Evolutionary conservation across 1,140 invertebrate species (phyloP).

Genomic region (Saccostrea cuccullata): DNA sequence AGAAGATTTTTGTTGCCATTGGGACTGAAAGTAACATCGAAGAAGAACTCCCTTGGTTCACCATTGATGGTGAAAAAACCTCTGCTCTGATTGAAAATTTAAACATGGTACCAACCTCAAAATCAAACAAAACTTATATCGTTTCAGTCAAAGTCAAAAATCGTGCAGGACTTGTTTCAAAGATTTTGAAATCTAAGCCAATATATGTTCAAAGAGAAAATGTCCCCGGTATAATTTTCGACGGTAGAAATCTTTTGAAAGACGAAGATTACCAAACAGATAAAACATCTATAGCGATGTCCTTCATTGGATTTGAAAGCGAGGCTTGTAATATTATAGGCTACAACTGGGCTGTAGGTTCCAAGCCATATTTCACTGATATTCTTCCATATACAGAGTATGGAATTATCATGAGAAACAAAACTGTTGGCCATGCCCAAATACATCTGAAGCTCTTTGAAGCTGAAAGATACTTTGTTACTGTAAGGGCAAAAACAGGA

Average conservation of each 20-base stretch:
- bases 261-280: conserved; percentile 58
- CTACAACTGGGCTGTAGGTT: conserved; percentile 65
- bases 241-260: conserved; percentile 52
- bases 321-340: conserved; percentile 59
- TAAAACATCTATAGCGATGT: conserved; percentile 57
- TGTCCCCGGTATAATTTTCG: conserved; percentile 60
- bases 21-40: conserved; percentile 26
- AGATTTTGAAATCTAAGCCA: conserved; percentile 42
- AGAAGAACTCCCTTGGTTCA: conserved; percentile 35
- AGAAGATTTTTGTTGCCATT: conserved; percentile 50
- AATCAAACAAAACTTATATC: conserved; percentile 20
- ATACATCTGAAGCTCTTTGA: conserved; percentile 56
- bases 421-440: conserved; percentile 56
- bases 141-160: conserved; percentile 58
- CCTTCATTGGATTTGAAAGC: conserved; percentile 63
- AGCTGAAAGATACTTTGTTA: conserved; percentile 55
- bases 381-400: conserved; percentile 56
- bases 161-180: conserved; percentile 54
- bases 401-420: conserved; percentile 56
- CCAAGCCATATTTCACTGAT: conserved; percentile 56
- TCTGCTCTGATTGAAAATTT: conserved; percentile 39
- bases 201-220: conserved; percentile 60
- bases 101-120: conserved; percentile 4
- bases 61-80: conserved; percentile 10
- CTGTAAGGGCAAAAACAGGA: conserved; percentile 61